Percentiles rank a stretch among this genome's conserved stretches.
phyloP scores from a whole-genome alignment of 1,140 invertebrate species.

The Pseudoatta argentina region DNA sequence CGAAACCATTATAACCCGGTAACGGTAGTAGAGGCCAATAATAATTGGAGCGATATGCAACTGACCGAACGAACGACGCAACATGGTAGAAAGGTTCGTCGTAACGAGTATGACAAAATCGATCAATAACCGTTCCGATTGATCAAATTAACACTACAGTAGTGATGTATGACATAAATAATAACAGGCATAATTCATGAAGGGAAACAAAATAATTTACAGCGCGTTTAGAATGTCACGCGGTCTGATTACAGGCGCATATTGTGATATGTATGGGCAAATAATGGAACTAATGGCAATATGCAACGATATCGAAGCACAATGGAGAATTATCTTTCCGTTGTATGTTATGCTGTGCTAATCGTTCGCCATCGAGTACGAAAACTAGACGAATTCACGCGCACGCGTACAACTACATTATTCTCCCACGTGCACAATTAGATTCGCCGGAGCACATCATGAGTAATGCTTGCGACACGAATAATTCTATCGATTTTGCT shows the following conservation, averaged over 20 bases:
- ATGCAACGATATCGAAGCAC: constrained; percentile 10
- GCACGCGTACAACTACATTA: constrained; percentile 48
- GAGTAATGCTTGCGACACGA: constrained; percentile 76
- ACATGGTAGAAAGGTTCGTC: background rate
- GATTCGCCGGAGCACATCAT: constrained; percentile 70
- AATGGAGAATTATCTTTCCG: constrained; percentile 39
- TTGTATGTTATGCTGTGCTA: constrained; percentile 19
- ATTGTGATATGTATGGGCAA: background rate
- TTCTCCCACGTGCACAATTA: constrained; percentile 69
- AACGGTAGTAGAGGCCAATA: constrained; percentile 45
- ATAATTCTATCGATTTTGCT: constrained; percentile 79
- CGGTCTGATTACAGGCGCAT: constrained; percentile 13
- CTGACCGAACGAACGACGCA: constrained; percentile 5
- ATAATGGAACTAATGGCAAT: constrained; percentile 21
- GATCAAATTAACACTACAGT: constrained; percentile 8
- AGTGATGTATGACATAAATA: background rate
- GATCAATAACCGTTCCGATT: background rate
- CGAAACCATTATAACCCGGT: constrained; percentile 30
- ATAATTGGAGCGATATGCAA: constrained; percentile 40
- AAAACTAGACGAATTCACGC: constrained; percentile 41
- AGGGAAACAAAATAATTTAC: constrained; percentile 15
- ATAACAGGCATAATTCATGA: constrained; percentile 17
- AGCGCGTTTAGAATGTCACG: background rate
- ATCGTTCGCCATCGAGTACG: constrained; percentile 54
- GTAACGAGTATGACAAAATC: background rate